Percentiles rank a stretch among this genome's conserved stretches.
phyloP scores from a whole-genome alignment of 2,797 vertebrate species.

The Vireo griseus region DNA sequence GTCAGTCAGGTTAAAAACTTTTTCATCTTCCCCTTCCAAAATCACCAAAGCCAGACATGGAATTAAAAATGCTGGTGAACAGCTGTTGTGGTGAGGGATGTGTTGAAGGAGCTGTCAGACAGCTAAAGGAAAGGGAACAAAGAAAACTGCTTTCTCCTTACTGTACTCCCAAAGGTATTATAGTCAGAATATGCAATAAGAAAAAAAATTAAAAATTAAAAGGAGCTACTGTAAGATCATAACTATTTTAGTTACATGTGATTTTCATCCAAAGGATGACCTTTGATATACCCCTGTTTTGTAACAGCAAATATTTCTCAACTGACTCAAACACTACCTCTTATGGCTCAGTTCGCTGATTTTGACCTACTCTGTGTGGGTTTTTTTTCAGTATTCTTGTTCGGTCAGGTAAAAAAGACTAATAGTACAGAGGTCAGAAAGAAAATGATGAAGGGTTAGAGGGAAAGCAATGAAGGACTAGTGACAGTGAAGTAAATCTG shows the following conservation, averaged over 20 bases:
- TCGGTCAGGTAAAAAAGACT: background rate
- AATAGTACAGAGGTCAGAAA: background rate
- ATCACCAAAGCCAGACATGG: background rate
- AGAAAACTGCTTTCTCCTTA: background rate
- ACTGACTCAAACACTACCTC: background rate
- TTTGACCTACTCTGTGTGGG: background rate
- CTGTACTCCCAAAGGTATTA: background rate
- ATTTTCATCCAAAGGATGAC: slow-evolving; percentile 39
- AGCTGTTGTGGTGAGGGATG: slow-evolving; percentile 3
- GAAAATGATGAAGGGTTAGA: background rate
- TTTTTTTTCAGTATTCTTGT: slow-evolving; percentile 1
- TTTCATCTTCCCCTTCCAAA: background rate
- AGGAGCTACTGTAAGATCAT: slow-evolving; percentile 13
- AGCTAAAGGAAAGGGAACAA: background rate
- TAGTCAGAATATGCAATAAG: slow-evolving; percentile 8
- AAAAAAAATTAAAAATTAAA: slow-evolving; percentile 44
- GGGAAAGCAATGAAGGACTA: background rate
- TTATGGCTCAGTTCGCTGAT: slow-evolving; percentile 1
- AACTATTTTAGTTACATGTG: slow-evolving; percentile 26
- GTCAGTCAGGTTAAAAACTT: background rate
- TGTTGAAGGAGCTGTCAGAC: slow-evolving; percentile 6
- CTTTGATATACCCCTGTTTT: slow-evolving; percentile 7
- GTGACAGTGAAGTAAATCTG: background rate
- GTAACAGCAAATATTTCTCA: slow-evolving; percentile 38
- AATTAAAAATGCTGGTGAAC: background rate